These are phyloP conservation scores for Etia nguti DNA, from an alignment of 2,113 vertebrate genomes.

Conservation along the genomic window DNA sequence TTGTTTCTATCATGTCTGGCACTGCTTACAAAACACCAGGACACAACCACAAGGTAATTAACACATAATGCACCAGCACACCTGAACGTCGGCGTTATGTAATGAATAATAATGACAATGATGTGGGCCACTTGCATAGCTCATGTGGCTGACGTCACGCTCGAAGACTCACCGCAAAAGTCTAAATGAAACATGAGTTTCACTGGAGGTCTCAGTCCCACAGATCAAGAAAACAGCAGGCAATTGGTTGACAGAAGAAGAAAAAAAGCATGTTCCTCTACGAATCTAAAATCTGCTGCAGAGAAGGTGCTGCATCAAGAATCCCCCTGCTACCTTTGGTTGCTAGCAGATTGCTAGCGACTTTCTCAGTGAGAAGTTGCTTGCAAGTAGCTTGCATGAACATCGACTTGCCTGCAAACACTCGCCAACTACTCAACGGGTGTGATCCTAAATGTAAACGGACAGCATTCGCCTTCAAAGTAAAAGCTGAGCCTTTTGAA, in stretches of 20 bases:
- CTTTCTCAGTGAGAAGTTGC: neutral
- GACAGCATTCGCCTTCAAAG: neutral
- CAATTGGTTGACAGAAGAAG: neutral
- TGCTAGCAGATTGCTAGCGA: neutral
- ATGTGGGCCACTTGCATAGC: neutral
- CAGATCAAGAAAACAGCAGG: neutral
- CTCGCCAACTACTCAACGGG: neutral
- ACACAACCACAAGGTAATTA: neutral
- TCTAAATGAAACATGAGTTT: neutral
- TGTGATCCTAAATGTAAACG: neutral
- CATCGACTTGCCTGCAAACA: too few relatives aligned
- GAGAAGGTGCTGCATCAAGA: neutral
- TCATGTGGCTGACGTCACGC: neutral
- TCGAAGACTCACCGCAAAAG: neutral
- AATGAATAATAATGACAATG: neutral
- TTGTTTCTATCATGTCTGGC: neutral
- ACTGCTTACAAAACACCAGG: neutral
- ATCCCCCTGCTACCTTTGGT: neutral
- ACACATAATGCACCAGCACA: neutral
- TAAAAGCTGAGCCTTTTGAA: neutral
- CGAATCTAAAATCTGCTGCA: neutral
- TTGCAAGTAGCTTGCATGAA: too few relatives aligned
- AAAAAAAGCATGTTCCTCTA: fast-evolving
- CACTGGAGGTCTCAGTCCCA: neutral
- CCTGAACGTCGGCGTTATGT: neutral